A percentile compares a stretch with the other conserved stretches of the same genome.
Conservation (phyloP, 2,797 vertebrate species). For the Chrosomus eos region DNA sequence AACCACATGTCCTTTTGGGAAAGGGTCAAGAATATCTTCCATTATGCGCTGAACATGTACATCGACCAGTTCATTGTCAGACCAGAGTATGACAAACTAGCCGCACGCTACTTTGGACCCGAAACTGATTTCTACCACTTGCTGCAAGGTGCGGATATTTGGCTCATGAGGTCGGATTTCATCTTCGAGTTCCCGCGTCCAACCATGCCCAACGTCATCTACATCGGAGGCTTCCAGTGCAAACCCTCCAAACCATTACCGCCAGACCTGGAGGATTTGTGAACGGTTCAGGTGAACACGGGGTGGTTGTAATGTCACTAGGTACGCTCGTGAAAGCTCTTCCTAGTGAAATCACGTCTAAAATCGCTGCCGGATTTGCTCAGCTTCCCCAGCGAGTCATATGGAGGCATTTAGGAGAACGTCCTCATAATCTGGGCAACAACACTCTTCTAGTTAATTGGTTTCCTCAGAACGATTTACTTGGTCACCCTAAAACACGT, state of each 20-base stretch:
- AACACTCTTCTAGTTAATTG: constrained; percentile 76
- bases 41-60: constrained; percentile 60
- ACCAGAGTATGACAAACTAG: constrained; percentile 68
- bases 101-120: constrained; percentile 70
- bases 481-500: constrained; percentile 76
- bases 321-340: constrained; percentile 72
- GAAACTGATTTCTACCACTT: constrained; percentile 74
- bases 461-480: constrained; percentile 78
- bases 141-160: constrained; percentile 74
- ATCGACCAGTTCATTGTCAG: constrained; percentile 63
- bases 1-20: constrained; percentile 73
- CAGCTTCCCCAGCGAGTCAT: constrained; percentile 78
- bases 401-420: constrained; percentile 74
- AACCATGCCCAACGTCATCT: constrained; percentile 79
- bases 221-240: constrained; percentile 82
- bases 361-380: constrained; percentile 76
- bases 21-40: constrained; percentile 67
- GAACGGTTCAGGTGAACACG: constrained; percentile 77
- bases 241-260: constrained; percentile 69
- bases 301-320: constrained; percentile 80
- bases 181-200: constrained; percentile 81
- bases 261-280: constrained; percentile 76
- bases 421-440: constrained; percentile 72
- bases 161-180: constrained; percentile 81
- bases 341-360: constrained; percentile 72